Evolutionary conservation across 2,888 invertebrate species (phyloP), one percentile per base, ranked within the genome.

Genomic region (Synergus japonicus): DNA sequence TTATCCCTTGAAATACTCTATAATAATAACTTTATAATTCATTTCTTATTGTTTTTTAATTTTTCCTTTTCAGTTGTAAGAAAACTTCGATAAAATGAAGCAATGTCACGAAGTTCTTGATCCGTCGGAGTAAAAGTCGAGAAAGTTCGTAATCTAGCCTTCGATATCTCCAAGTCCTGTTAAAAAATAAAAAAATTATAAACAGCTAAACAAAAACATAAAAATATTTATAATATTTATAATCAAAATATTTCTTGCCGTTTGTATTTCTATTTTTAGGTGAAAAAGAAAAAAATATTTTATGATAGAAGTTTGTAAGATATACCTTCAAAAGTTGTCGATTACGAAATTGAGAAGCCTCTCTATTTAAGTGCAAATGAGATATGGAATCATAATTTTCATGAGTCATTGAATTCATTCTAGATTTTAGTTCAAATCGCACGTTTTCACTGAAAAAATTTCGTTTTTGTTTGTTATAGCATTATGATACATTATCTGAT

Each of bases 61-160:
- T n/a, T n/a, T 60, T 37, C n/a, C 60, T 65, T 46, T 41, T 79
- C 77, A 78, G n/a, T 67, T 46, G n/a, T 76, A 15, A 89, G 81
- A 54, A 82, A 78, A 78, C 67, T 85, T 18, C 87, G 88, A 85
- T 92, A 92, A 79, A 79, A 83, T n/a, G 78, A 66, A 9, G 84
- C 84, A 76, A 89, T 85, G 73, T 89, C 88, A 60, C 86, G 82
- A 18, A 92, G 88, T 79, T 92, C 91, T 76, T 89, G 88, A 77
- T 92, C 90, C 12, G 89, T 91, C 22, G 92, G 92, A 4, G 89
- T 87, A 76, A 89, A 92, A 8, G 89, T 87, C 7, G 90, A 88
- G 49, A 89, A 86, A 65, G 91, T 92, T 83, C 92, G 86, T 54
- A 91, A 77, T 49, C 90, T 87, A 44, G 91, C 91, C 79, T 88